phyloP scores from a whole-genome alignment of 2,113 vertebrate species.

The Columba livia region DNA sequence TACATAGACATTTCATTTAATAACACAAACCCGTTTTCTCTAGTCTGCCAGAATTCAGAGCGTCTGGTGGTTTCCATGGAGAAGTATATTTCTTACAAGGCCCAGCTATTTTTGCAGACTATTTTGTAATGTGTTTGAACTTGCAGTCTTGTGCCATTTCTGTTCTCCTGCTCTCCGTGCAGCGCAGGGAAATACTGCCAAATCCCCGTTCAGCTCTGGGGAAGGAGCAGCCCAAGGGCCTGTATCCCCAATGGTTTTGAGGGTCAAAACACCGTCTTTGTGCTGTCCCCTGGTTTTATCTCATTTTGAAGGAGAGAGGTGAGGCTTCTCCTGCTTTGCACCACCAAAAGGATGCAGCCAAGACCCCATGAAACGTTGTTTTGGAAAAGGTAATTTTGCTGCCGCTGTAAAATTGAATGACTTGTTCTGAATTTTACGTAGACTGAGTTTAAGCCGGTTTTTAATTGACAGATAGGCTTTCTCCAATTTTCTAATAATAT shows the following conservation, averaged over 20 bases:
- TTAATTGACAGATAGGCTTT: background rate
- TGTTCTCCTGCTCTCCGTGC: background rate
- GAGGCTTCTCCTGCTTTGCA: background rate
- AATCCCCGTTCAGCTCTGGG: background rate
- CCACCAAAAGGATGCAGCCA: background rate
- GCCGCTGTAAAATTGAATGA: background rate
- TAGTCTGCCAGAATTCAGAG: conserved; percentile 54
- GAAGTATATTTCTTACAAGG: conserved; percentile 58
- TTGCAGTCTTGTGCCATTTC: conserved; percentile 40
- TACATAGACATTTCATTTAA: conserved; percentile 42
- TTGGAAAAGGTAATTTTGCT: background rate
- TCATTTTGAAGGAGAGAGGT: background rate
- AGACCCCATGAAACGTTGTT: background rate
- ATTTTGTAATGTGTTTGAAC: conserved; percentile 60
- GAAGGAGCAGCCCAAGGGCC: background rate
- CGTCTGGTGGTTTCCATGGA: conserved; percentile 71
- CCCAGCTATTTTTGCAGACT: conserved; percentile 68
- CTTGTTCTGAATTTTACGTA: background rate
- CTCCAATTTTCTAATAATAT: background rate
- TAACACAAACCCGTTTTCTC: conserved; percentile 27
- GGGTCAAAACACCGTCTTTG: background rate
- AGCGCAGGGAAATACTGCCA: background rate
- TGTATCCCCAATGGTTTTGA: background rate
- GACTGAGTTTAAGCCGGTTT: background rate
- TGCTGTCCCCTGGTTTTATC: background rate